phyloP scores from a whole-genome alignment of 2,797 vertebrate genomes.

The Podargus strigoides region DNA sequence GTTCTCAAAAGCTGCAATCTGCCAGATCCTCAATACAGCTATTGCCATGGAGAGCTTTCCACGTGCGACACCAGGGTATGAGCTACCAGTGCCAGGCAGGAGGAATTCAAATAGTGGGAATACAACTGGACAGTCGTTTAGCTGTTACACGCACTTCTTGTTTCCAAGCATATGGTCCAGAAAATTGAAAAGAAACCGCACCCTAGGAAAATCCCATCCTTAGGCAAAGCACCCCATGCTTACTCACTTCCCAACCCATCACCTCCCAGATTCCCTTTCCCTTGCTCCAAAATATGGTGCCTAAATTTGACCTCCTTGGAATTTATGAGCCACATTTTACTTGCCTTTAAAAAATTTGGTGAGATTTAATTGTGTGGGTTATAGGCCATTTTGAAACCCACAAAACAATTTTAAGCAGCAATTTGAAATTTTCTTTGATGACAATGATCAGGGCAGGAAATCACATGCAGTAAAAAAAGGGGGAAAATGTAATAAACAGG shows the following conservation, averaged over 20 bases:
- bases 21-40: neutral
- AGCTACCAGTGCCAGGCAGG: neutral
- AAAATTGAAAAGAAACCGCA: neutral
- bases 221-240: neutral
- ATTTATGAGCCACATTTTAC: conserved; percentile 21
- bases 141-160: neutral
- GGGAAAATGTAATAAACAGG: neutral
- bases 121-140: neutral
- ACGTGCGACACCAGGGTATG: fast-evolving
- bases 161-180: neutral
- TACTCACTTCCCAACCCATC: neutral
- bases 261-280: neutral
- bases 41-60: neutral
- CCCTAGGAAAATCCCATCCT: conserved; percentile 2
- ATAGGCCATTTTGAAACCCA: conserved; percentile 25
- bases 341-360: conserved; percentile 22
- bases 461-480: neutral
- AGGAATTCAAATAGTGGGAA: neutral
- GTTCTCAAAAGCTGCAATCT: neutral
- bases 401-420: conserved; percentile 44
- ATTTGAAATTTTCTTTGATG: conserved; percentile 23
- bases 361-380: conserved; percentile 5
- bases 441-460: neutral
- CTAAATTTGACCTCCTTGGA: conserved; percentile 6
- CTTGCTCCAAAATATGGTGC: neutral